Evolutionary conservation across 2,797 vertebrate genomes (phyloP), one percentile per base, ranked within the genome.

Genomic region (Ptychobarbus kaznakovi): DNA sequence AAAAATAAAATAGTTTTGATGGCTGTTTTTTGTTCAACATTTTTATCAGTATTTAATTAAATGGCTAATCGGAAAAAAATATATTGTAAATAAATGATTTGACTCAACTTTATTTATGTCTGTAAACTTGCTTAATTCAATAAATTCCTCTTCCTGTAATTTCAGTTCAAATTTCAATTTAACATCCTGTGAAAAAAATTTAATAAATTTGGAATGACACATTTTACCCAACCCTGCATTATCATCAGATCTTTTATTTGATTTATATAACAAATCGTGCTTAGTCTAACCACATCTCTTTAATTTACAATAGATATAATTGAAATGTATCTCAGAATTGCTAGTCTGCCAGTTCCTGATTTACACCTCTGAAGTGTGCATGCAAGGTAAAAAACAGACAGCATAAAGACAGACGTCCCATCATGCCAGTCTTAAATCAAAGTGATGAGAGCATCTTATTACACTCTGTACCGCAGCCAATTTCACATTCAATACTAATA

Each of bases 401-500:
- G 40, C 69, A 46, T n/a, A 46, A 12, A 46, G 38, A 72, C 63
- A 32, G 28, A 32, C 13, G 13, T 16, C 63, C 13, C 63, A 16
- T 16, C 61, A 0, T 32, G 61, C 61, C 61, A 32, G 28, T 46
- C 69, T 44, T 42, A 73, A 73, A 73, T 73, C 38, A 72, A 22
- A 70, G 38, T n/a, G 38, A 72, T 25, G 10, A 72, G n/a, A 42
- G 28, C 28, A 9, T 66, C 65, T 66, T 16, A 35, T 66, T 32
- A 66, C 15, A 35, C 70, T 49, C 49, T 73, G 13, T 28, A 28
- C 13, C 3, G 6, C 70, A 28, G n/a, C 70, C 70, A 49, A n/a
- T 73, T 49, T 73, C n/a, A 15, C 70, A 49, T 44, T 73, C 70
- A 44, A 9, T 38, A 20, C 68, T 38, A 70, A 70, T 25, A 73